Base-by-base conservation (phyloP, 2,113 vertebrate species). In the Odocoileus virginianus region DNA sequence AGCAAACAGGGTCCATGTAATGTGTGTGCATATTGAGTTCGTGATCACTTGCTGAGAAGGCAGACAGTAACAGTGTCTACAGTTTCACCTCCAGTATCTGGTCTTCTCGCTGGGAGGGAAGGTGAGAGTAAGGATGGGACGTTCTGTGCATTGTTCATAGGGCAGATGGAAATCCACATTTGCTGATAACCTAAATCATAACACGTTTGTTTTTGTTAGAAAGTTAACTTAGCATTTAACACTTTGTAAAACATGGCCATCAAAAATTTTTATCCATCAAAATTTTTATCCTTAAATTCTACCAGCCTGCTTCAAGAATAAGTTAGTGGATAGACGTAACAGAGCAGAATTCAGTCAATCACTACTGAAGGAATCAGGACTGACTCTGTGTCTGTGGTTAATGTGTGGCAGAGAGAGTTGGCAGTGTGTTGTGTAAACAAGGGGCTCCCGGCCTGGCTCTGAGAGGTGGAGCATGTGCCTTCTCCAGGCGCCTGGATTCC, bases 381-480 rank as follows among this genome's bases (percentile, higher is more conserved):
- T 45, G 54, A 36, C 36, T 28, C 13, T 12, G 1, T 57, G 7
- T 13, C 10, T 23, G 0, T 28, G 25, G 61, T 47, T 30, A 25
- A 0, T 4, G 0, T 17, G 16, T 33, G 27, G 27, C 12, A 13
- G 0, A 2, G 6, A n/a, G 58, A 61, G 54, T 0, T 50, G 47
- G 47, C 47, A 50, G 47, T 50, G 47, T 50, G 47, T 50, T 50
- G 47, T 50, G 13, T 50, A 50, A 50, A 13, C 12, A 50, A 50
- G 2, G 36, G 58, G 43, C 83, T 79, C 9, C 13, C 0, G 5
- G 28, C 27, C 87, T 47, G 27, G 40, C 27, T 36, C 2, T 13
- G 28, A 43, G 21, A 11, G 2, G 2, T 2, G 7, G 14, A 33
- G 27, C 8, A 7, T 16, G 16, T 33, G 21, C 54, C 12, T 76